Percentiles rank a stretch among this genome's conserved stretches.
Evolutionary conservation across 2,113 vertebrate genomes (phyloP).

Genomic region (Chionodraco myersi): DNA sequence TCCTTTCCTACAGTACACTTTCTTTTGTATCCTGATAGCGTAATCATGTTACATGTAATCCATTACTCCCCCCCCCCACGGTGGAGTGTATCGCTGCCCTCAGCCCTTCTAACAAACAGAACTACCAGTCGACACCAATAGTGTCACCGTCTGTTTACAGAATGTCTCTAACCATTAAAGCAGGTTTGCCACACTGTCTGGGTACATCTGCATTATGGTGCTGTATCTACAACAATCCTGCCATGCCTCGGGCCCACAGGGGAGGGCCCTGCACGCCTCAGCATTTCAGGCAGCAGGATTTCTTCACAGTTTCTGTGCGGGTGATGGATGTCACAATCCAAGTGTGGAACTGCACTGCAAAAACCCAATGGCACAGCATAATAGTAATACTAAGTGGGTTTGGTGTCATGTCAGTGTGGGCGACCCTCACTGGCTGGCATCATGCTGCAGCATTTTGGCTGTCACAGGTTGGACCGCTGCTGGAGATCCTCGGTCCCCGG

Average conservation of each 20-base stretch:
- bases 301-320: constrained; percentile 22
- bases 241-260: not conserved
- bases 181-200: constrained; percentile 24
- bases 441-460: constrained; percentile 39
- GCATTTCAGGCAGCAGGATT: constrained; percentile 15
- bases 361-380: constrained; percentile 29
- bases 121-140: constrained; percentile 1
- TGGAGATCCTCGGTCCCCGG: constrained; percentile 9
- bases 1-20: too few species aligned
- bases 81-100: not conserved
- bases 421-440: constrained; percentile 30
- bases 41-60: too few species aligned
- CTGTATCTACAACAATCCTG: constrained; percentile 14
- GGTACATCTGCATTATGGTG: constrained; percentile 32
- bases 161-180: not conserved
- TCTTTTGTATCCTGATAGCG: too few species aligned
- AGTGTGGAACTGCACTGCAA: constrained; percentile 35
- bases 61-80: too few species aligned
- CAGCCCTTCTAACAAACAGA: constrained; percentile 9
- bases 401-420: constrained; percentile 50
- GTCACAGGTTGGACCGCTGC: constrained; percentile 34
- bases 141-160: not conserved
- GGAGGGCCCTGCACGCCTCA: not conserved
- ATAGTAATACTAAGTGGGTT: constrained; percentile 38
- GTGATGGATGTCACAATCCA: constrained; percentile 34